These are phyloP conservation scores for Neodiprion lecontei DNA, from an alignment of 1,140 invertebrate genomes.

Conservation along the genomic window DNA sequence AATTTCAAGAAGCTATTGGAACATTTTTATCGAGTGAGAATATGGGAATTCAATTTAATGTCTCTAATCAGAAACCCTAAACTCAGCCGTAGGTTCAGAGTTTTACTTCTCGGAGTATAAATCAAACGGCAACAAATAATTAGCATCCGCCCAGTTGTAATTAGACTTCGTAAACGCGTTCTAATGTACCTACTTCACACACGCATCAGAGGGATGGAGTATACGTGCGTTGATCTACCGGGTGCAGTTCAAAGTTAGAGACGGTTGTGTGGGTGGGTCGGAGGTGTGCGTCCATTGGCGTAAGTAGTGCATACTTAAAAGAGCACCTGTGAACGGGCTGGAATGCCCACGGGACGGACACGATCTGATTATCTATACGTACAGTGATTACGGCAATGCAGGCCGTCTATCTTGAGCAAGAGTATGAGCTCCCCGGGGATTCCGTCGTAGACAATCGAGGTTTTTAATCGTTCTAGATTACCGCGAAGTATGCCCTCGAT, in stretches of 20 bases:
- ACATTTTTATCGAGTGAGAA: too few species aligned
- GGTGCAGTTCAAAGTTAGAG: too few species aligned
- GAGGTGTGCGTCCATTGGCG: background rate
- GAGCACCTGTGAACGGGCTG: background rate
- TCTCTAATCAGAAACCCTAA: background rate
- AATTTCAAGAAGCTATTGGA: too few species aligned
- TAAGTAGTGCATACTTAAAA: background rate
- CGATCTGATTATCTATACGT: background rate
- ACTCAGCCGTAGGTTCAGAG: background rate
- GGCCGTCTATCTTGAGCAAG: background rate
- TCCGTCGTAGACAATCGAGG: constrained; percentile 8
- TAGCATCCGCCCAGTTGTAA: background rate
- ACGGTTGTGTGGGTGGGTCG: too few species aligned
- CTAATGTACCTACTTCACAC: background rate
- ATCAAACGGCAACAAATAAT: background rate
- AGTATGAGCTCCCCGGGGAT: constrained; percentile 1
- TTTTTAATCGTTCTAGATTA: constrained; percentile 8
- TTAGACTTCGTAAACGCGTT: constrained; percentile 3
- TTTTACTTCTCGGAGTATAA: background rate
- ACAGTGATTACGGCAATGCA: background rate
- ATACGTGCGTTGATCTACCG: too few species aligned
- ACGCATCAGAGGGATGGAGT: background rate
- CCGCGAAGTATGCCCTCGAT: background rate
- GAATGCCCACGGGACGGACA: background rate
- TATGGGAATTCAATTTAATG: background rate